These are phyloP conservation scores for Aviceda subcristata DNA, from an alignment of 2,113 vertebrate genomes.

Conservation along the genomic window DNA sequence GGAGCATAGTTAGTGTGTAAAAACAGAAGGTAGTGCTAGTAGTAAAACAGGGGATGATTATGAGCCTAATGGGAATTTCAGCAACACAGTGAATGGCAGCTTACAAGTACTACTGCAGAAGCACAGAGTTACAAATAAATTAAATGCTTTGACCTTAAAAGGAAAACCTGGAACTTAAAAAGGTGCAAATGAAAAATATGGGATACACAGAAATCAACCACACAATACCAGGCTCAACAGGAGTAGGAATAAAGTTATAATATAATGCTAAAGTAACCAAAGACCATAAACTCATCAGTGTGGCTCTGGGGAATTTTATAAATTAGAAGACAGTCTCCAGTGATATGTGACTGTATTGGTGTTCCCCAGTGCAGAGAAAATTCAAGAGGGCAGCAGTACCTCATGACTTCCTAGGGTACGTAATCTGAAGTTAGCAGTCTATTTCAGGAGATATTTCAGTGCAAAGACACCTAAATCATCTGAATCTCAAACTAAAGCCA, in stretches of 20 bases:
- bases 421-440: neutral
- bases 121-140: neutral
- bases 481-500: neutral
- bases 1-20: neutral
- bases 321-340: neutral
- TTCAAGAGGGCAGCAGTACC: neutral
- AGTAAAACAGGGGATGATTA: neutral
- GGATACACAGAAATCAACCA: neutral
- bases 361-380: neutral
- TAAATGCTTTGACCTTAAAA: neutral
- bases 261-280: neutral
- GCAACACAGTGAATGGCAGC: neutral
- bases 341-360: neutral
- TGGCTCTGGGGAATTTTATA: neutral
- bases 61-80: neutral
- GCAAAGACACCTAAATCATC: neutral
- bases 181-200: neutral
- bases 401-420: neutral
- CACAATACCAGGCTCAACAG: neutral
- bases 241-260: neutral
- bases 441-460: neutral
- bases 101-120: neutral
- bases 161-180: neutral
- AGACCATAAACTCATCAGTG: neutral
- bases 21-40: neutral